phyloP scores from a whole-genome alignment of 2,888 invertebrate species.

The Scaptodrosophila latifasciaeformis region DNA sequence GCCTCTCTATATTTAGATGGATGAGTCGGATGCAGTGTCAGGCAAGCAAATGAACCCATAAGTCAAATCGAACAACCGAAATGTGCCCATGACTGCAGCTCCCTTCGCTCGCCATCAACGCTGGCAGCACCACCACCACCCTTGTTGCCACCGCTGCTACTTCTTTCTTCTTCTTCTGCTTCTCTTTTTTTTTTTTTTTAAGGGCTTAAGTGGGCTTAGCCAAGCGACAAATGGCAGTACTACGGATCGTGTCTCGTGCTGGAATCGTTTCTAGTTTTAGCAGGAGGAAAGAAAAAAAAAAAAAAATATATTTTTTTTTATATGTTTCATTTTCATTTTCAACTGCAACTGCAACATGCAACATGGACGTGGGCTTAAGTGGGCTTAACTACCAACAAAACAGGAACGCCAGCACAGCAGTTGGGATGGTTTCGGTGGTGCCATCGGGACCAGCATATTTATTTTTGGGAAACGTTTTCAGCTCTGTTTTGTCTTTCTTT shows the following conservation, averaged over 20 bases:
- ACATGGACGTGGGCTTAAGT: slow-evolving; percentile 49
- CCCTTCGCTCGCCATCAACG: slow-evolving; percentile 9
- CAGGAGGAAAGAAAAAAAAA: no score
- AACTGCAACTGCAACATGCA: slow-evolving; percentile 33
- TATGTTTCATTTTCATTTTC: slow-evolving; percentile 13
- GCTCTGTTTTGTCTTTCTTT: no score
- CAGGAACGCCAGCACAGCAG: slow-evolving; percentile 5
- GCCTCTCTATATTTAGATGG: slow-evolving; percentile 46
- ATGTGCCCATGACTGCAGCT: slow-evolving; percentile 16
- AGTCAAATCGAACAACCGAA: slow-evolving; percentile 68
- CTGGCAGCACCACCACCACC: not conserved
- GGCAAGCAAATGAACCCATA: slow-evolving; percentile 70
- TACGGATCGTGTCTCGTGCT: slow-evolving; percentile 38
- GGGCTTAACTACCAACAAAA: slow-evolving; percentile 41
- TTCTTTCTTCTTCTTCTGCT: slow-evolving; percentile 2
- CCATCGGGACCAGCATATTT: slow-evolving; percentile 21
- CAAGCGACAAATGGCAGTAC: slow-evolving; percentile 62
- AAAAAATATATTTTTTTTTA: no score
- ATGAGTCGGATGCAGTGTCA: slow-evolving; percentile 34
- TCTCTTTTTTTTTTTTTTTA: slow-evolving; percentile 49
- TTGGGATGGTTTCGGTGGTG: slow-evolving; percentile 6
- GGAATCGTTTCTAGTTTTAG: slow-evolving; percentile 55
- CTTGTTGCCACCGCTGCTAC: slow-evolving; percentile 2
- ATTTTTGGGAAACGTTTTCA: no score
- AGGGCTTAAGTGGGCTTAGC: slow-evolving; percentile 71